Evolutionary conservation across 2,888 invertebrate genomes (phyloP).

Genomic region (Ernsta delagoae): DNA sequence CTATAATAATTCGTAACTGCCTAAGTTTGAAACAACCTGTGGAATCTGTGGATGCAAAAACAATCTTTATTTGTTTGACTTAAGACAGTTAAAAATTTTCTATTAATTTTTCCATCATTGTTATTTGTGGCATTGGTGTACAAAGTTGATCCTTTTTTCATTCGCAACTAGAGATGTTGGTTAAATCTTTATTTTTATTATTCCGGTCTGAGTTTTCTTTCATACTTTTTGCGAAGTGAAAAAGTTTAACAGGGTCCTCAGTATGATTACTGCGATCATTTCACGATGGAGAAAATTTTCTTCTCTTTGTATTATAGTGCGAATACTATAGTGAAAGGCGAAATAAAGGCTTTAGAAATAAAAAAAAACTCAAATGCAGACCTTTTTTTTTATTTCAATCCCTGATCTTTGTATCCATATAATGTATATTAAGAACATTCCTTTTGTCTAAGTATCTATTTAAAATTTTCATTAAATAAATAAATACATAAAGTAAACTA

Average conservation of each 20-base stretch:
- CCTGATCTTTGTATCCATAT: too few relatives aligned
- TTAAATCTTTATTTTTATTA: neutral
- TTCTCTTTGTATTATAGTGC: neutral
- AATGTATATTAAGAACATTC: too few relatives aligned
- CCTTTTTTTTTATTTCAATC: too few relatives aligned
- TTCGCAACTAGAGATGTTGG: neutral
- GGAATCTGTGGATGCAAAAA: constrained; percentile 13
- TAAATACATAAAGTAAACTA: too few relatives aligned
- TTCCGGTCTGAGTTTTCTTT: neutral
- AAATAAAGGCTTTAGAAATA: too few relatives aligned
- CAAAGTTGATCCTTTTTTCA: constrained; percentile 5
- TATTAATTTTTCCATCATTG: neutral
- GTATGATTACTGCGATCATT: neutral
- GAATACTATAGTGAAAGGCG: too few relatives aligned
- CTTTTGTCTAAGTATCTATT: too few relatives aligned
- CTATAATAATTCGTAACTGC: constrained; percentile 20
- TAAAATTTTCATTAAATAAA: too few relatives aligned
- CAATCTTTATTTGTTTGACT: constrained; percentile 23
- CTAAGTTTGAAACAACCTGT: constrained; percentile 21
- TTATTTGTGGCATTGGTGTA: neutral
- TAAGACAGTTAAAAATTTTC: constrained; percentile 2
- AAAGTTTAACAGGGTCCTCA: neutral
- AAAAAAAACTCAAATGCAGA: too few relatives aligned
- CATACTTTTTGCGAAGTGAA: neutral
- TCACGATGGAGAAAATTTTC: neutral